A percentile compares a stretch with the other conserved stretches of the same genome.
phyloP scores from a whole-genome alignment of 2,888 invertebrate species.

The Drosophila paracracens region DNA sequence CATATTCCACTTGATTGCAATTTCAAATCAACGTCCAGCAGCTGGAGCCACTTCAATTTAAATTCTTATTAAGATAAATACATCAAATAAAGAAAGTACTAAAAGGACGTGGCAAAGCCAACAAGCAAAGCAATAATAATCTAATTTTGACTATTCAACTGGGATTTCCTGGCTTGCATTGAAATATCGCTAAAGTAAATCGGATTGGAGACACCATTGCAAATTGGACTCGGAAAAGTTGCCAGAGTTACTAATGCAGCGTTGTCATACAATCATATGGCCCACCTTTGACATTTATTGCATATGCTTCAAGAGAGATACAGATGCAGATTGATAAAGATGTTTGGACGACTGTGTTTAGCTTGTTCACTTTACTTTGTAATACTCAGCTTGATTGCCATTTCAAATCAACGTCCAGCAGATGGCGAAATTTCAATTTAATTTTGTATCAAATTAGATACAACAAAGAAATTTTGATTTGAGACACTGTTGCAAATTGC shows the following conservation, averaged over 20 bases:
- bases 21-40: slow-evolving; percentile 1
- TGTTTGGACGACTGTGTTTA: slow-evolving; percentile 2
- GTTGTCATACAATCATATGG: background rate
- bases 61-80: background rate
- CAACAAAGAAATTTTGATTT: background rate
- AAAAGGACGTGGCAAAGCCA: background rate
- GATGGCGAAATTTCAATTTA: slow-evolving; percentile 6
- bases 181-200: background rate
- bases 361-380: background rate
- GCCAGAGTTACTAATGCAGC: background rate
- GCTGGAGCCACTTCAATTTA: slow-evolving; percentile 6
- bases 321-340: background rate
- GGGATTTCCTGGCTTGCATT: background rate
- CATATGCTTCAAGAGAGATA: slow-evolving; percentile 34
- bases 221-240: background rate
- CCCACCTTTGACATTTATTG: slow-evolving; percentile 45
- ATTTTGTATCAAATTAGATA: background rate
- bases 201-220: background rate
- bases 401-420: slow-evolving; percentile 1
- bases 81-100: background rate
- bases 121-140: background rate
- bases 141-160: background rate
- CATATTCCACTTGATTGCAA: background rate
- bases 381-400: background rate
- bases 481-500: background rate